phyloP scores from a whole-genome alignment of 2,113 vertebrate genomes.

The Penelope pileata region DNA sequence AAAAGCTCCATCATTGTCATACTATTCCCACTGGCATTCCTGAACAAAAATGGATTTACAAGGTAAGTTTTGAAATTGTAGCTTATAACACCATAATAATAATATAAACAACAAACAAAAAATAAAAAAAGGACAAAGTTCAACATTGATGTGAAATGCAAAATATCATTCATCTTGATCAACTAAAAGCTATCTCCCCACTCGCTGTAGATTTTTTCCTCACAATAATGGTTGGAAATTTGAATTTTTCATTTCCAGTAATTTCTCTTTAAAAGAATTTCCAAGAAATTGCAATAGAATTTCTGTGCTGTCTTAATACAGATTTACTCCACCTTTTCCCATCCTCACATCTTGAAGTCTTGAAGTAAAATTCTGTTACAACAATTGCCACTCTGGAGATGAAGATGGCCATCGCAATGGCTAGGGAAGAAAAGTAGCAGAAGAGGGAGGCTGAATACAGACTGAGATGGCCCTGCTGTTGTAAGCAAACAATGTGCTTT shows the following conservation, averaged over 20 bases:
- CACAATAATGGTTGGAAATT: neutral
- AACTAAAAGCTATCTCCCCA: neutral
- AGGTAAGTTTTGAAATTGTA: neutral
- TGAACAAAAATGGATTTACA: neutral
- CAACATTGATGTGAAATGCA: neutral
- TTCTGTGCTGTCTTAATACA: neutral
- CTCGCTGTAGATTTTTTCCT: neutral
- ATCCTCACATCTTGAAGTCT: neutral
- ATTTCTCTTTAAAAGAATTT: neutral
- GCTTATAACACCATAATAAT: neutral
- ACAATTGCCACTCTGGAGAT: neutral
- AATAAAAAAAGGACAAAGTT: neutral
- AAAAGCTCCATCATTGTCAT: constrained; percentile 20
- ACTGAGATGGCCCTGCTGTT: neutral
- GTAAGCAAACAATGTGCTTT: neutral
- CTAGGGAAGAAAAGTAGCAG: neutral
- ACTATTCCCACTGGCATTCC: constrained; percentile 23
- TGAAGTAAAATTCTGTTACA: neutral
- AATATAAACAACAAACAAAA: neutral
- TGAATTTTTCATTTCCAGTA: neutral
- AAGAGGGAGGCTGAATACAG: constrained; percentile 11
- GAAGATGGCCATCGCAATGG: neutral
- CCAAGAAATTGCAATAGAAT: neutral
- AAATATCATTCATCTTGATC: neutral
- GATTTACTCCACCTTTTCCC: neutral